Evolutionary conservation across 1,140 invertebrate genomes (phyloP), one percentile per base, ranked within the genome.

Genomic region (Zaprionus ghesquierei): DNA sequence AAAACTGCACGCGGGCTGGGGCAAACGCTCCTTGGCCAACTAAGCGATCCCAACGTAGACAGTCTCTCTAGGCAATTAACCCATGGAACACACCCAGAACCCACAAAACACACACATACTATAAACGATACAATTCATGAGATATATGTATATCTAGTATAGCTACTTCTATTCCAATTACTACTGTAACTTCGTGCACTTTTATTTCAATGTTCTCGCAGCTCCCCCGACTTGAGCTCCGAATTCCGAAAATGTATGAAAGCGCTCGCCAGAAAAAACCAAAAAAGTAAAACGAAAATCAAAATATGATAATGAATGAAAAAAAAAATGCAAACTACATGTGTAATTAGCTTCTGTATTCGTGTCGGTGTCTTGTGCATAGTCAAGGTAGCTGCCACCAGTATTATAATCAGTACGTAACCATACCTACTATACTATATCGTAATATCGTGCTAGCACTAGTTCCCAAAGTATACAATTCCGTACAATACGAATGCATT

Each of bases 211-310:
- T 51, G 61, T 62, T 74, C 64, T 76, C 46, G 13, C 65, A 59
- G 70, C 66, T 53, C 46, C 59, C 1, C 22, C 22, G 31, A 31
- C 20, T 60, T 38, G 60, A 69, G 75, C 65, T 87, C 84, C n/a
- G 35, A 90, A 86, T 87, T 90, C 87, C 87, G 77, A 90, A 90
- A 90, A 90, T 90, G 87, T 90, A 90, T 90, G 87, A 90, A 90
- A 90, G 87, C 87, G 73, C 77, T 77, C 77, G 81, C 77, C 65
- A 71, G 33, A 53, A 69, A 60, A 35, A 64, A 31, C n/a, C 27
- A 75, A 46, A 60, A 44, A 38, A 18, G n/a, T 44, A 44, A 58
- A 5, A 25, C 35, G 54, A 22, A 62, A 41, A 56, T 29, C 51
- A 22, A 31, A 58, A 69, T 46, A 22, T 15, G 35, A 41, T 41